Conservation (phyloP, 1,140 invertebrate genomes). For the Leptopilina boulardi region DNA sequence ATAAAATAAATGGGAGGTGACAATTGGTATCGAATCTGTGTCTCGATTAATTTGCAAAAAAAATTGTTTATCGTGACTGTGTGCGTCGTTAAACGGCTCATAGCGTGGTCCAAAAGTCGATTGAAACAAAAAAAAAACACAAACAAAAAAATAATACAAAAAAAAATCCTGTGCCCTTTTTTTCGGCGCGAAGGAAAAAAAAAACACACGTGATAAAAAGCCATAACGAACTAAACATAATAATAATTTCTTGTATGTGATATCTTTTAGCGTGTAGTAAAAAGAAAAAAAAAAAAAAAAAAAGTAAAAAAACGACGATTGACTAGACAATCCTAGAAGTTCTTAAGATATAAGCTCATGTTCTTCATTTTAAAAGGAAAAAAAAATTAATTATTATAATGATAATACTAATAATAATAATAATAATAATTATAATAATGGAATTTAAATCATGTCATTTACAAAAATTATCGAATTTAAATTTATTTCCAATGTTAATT, state of each 20-base stretch:
- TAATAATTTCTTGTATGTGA: constrained; percentile 29
- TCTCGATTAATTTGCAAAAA: constrained; percentile 19
- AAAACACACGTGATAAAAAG: constrained; percentile 27
- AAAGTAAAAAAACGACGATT: background rate
- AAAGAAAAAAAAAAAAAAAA: background rate
- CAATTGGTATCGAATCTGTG: constrained; percentile 17
- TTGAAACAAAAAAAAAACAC: constrained; percentile 4
- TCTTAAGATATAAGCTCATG: constrained; percentile 28
- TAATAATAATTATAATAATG: too few species aligned
- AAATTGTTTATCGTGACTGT: constrained; percentile 53
- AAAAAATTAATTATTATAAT: background rate
- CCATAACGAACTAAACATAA: constrained; percentile 31
- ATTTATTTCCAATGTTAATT: too few species aligned
- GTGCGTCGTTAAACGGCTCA: constrained; percentile 56
- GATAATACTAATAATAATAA: too few species aligned
- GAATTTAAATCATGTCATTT: too few species aligned
- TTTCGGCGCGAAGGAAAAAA: constrained; percentile 24
- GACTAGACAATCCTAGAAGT: constrained; percentile 31
- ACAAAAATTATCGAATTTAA: too few species aligned
- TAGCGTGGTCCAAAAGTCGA: constrained; percentile 57
- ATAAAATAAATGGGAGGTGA: constrained; percentile 8
- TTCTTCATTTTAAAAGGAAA: background rate
- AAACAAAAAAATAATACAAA: background rate
- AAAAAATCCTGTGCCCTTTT: constrained; percentile 15
- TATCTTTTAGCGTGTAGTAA: constrained; percentile 22